These are phyloP conservation scores for Perizoma affinitatum DNA, from an alignment of 2,888 invertebrate genomes.

Conservation along the genomic window DNA sequence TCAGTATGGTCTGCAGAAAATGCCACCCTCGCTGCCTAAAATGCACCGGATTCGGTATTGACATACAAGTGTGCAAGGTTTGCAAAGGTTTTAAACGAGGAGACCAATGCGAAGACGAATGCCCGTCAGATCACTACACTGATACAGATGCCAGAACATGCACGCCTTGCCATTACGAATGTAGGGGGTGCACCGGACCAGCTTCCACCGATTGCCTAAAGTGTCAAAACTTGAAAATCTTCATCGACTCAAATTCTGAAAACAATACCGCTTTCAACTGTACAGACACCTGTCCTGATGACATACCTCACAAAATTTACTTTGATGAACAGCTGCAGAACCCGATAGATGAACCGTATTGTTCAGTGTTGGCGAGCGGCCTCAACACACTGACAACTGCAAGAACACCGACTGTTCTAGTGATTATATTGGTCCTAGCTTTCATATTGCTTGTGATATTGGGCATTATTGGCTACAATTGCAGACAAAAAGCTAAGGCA, in stretches of 20 bases:
- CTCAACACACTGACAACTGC: conserved; percentile 64
- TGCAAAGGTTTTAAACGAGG: conserved; percentile 94
- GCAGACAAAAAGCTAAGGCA: conserved; percentile 91
- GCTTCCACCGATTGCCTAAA: conserved; percentile 89
- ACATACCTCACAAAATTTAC: conserved; percentile 91
- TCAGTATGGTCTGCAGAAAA: conserved; percentile 94
- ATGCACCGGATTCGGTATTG: conserved; percentile 95
- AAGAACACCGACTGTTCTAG: conserved; percentile 71
- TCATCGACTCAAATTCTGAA: conserved; percentile 70
- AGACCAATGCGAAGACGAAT: conserved; percentile 95
- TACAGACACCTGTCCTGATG: conserved; percentile 91
- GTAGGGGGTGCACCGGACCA: conserved; percentile 93
- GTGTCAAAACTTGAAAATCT: conserved; percentile 91
- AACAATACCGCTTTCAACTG: conserved; percentile 92
- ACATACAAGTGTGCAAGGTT: conserved; percentile 92
- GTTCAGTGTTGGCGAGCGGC: conserved; percentile 85
- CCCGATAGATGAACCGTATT: conserved; percentile 90
- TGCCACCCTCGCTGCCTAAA: conserved; percentile 95
- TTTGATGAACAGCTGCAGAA: conserved; percentile 84
- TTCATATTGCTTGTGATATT: conserved; percentile 81
- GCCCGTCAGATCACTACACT: conserved; percentile 93
- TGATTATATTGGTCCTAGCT: conserved; percentile 83
- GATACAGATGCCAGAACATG: conserved; percentile 89
- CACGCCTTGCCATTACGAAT: conserved; percentile 90
- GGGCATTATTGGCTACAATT: conserved; percentile 84